A percentile compares a stretch with the other conserved stretches of the same genome.
These are phyloP conservation scores for Gari tellinella DNA, from an alignment of 2,888 invertebrate species.

Conservation along the genomic window DNA sequence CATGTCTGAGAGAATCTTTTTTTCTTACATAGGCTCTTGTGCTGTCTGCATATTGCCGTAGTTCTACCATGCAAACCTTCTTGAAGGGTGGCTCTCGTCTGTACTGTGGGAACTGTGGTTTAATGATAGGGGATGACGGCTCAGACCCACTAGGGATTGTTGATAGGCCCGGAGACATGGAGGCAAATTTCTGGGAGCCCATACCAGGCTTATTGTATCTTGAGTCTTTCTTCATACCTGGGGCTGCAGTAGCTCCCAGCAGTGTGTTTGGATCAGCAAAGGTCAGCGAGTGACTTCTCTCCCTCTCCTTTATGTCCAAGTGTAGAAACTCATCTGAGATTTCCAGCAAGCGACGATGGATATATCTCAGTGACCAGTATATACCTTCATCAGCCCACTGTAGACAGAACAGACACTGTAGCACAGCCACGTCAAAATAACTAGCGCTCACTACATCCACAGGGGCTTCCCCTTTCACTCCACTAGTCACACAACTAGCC, in stretches of 20 bases:
- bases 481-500: slow-evolving; percentile 80
- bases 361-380: slow-evolving; percentile 93
- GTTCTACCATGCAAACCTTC: slow-evolving; percentile 94
- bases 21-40: slow-evolving; percentile 48
- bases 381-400: slow-evolving; percentile 99
- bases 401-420: slow-evolving; percentile 96
- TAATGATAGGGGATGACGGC: slow-evolving; percentile 40
- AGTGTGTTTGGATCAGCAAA: slow-evolving; percentile 75
- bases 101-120: slow-evolving; percentile 57
- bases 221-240: slow-evolving; percentile 34
- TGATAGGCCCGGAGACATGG: slow-evolving; percentile 57
- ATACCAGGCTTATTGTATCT: slow-evolving; percentile 27
- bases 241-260: slow-evolving; percentile 53
- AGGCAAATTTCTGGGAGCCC: slow-evolving; percentile 41
- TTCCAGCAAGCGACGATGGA: slow-evolving; percentile 89
- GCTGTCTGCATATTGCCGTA: slow-evolving; percentile 94
- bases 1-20: slow-evolving; percentile 40
- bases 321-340: slow-evolving; percentile 92
- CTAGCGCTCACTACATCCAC: slow-evolving; percentile 88
- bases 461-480: slow-evolving; percentile 68
- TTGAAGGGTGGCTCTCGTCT: slow-evolving; percentile 82
- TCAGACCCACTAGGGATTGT: slow-evolving; percentile 68
- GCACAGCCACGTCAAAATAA: slow-evolving; percentile 97
- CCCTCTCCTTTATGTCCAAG: slow-evolving; percentile 90
- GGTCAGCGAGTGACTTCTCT: slow-evolving; percentile 96